Conservation (phyloP, 2,797 vertebrate genomes). For the Myotis vivesi region DNA sequence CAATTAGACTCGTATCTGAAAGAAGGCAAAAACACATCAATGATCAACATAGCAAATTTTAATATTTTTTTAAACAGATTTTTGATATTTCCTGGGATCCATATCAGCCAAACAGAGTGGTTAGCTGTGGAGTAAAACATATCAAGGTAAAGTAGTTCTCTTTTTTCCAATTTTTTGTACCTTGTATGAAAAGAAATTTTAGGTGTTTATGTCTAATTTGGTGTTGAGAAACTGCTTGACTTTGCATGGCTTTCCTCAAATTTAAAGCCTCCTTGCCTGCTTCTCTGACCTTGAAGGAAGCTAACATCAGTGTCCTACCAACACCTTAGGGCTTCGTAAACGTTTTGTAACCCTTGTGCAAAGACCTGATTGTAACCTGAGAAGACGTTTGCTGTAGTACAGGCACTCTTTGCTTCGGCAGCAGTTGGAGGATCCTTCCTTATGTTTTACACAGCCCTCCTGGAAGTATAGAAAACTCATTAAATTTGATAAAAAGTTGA, state of each 20-base stretch:
- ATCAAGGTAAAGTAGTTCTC: constrained; percentile 92
- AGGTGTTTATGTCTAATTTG: constrained; percentile 4
- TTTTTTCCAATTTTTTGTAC: not conserved
- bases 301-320: not conserved
- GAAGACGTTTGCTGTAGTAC: not conserved
- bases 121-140: constrained; percentile 98
- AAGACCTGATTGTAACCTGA: not conserved
- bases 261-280: not conserved
- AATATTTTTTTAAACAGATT: constrained; percentile 88
- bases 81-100: constrained; percentile 98
- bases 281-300: constrained; percentile 32
- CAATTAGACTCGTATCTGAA: not conserved
- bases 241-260: not conserved
- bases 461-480: not conserved
- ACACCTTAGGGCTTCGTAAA: not conserved
- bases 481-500: not conserved
- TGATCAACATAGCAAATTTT: constrained; percentile 62
- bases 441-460: not conserved
- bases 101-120: constrained; percentile 90
- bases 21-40: constrained; percentile 41
- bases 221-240: not conserved
- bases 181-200: constrained; percentile 39
- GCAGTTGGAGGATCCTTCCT: not conserved
- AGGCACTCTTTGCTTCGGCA: not conserved
- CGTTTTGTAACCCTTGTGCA: not conserved